These are phyloP conservation scores for Octodonta nipae DNA, from an alignment of 2,888 invertebrate genomes.

Conservation along the genomic window DNA sequence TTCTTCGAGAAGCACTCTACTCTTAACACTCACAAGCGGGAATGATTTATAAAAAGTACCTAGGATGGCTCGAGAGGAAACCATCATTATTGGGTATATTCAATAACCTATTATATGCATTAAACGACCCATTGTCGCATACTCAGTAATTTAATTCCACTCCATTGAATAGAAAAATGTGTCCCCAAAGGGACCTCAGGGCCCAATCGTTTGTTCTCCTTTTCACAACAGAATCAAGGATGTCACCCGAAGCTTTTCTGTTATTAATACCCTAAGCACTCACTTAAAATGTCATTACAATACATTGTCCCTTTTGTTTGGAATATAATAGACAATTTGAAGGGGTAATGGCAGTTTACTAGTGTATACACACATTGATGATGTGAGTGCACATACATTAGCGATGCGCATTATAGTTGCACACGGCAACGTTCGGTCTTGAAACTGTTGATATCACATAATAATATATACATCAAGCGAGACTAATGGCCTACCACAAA, in stretches of 20 bases:
- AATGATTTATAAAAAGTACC: slow-evolving; percentile 8
- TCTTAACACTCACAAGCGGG: slow-evolving; percentile 4
- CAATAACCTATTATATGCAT: slow-evolving; percentile 7
- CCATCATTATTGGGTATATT: slow-evolving; percentile 8
- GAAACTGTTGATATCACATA: too few species aligned
- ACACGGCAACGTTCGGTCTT: too few species aligned
- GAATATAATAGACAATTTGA: slow-evolving; percentile 17
- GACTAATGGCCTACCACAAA: too few species aligned
- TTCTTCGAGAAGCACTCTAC: not conserved
- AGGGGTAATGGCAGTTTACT: slow-evolving; percentile 1
- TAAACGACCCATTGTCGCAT: slow-evolving; percentile 13
- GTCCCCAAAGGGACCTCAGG: slow-evolving; percentile 7
- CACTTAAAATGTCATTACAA: slow-evolving; percentile 19
- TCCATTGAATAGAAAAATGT: slow-evolving; percentile 11
- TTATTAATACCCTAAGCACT: slow-evolving; percentile 8
- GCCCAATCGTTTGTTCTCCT: slow-evolving; percentile 13
- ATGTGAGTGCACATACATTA: not conserved
- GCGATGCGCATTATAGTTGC: too few species aligned
- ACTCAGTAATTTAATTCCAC: slow-evolving; percentile 9
- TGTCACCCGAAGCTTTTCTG: slow-evolving; percentile 16
- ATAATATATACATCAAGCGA: too few species aligned
- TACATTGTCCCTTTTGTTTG: slow-evolving; percentile 14
- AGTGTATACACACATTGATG: not conserved
- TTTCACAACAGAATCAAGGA: slow-evolving; percentile 12
- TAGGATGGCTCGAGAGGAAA: slow-evolving; percentile 5